Evolutionary conservation across 2,113 vertebrate species (phyloP).

Genomic region (Neolamprologus devosi): DNA sequence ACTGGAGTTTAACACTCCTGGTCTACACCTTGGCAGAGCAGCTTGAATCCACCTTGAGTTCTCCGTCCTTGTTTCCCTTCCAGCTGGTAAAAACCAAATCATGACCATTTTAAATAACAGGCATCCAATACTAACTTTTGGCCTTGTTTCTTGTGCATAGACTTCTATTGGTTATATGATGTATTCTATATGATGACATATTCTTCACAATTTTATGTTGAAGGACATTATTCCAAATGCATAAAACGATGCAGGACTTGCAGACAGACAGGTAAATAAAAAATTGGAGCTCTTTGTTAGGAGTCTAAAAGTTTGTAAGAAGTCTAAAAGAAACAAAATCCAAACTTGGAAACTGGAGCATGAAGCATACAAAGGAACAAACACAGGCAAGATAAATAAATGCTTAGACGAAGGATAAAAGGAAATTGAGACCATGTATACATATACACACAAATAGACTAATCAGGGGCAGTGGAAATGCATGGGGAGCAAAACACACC

Average conservation of each 20-base stretch:
- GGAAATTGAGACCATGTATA: background rate
- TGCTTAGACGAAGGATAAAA: background rate
- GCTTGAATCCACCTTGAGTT: accelerated
- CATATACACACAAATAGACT: background rate
- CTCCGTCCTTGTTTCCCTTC: background rate
- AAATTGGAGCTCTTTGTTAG: background rate
- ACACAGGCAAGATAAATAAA: background rate
- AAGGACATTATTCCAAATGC: background rate
- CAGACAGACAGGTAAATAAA: background rate
- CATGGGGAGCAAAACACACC: background rate
- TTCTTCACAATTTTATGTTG: background rate
- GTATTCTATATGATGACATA: background rate
- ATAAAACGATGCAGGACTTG: background rate
- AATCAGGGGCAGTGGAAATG: background rate
- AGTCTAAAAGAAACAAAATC: background rate
- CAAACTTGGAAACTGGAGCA: background rate
- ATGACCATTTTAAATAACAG: background rate
- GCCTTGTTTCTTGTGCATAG: background rate
- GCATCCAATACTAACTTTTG: background rate
- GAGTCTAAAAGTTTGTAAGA: background rate
- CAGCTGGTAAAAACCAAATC: background rate
- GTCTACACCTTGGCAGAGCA: background rate
- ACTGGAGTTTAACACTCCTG: too few relatives aligned
- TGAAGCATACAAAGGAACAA: background rate
- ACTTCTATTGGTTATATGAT: accelerated